Percentiles rank a stretch among this genome's conserved stretches.
Evolutionary conservation across 2,888 invertebrate genomes (phyloP).

Genomic region (Heliconius ethilla): DNA sequence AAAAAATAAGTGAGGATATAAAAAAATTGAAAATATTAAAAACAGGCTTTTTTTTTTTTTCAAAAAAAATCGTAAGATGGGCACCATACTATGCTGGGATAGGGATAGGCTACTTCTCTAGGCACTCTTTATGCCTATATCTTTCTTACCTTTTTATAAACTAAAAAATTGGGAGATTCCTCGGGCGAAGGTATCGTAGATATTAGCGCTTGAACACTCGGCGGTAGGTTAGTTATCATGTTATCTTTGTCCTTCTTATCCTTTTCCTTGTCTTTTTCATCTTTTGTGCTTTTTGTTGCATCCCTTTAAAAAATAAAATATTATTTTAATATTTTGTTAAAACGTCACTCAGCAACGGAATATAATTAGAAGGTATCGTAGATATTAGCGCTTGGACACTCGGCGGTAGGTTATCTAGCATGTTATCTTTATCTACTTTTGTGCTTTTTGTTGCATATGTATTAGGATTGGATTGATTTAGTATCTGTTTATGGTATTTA

Average conservation of each 20-base stretch:
- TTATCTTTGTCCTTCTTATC: slow-evolving; percentile 63
- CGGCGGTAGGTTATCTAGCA: too few relatives aligned
- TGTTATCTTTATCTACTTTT: too few relatives aligned
- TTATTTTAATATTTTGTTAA: background rate
- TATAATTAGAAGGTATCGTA: too few relatives aligned
- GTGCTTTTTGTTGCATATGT: too few relatives aligned
- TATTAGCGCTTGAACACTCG: slow-evolving; percentile 73
- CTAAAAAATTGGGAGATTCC: slow-evolving; percentile 93
- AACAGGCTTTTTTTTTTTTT: too few relatives aligned
- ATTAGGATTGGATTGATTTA: too few relatives aligned
- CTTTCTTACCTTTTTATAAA: slow-evolving; percentile 89
- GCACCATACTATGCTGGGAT: too few relatives aligned
- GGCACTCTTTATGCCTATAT: background rate
- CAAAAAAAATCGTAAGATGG: too few relatives aligned
- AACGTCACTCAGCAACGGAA: background rate
- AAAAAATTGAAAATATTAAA: too few relatives aligned
- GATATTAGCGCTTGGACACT: too few relatives aligned
- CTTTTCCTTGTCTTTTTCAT: slow-evolving; percentile 67
- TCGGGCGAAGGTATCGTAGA: slow-evolving; percentile 83
- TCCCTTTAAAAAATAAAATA: slow-evolving; percentile 54
- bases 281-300: slow-evolving; percentile 72
- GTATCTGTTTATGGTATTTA: too few relatives aligned
- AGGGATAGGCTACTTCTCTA: too few relatives aligned
- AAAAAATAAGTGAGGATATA: background rate
- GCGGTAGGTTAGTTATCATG: slow-evolving; percentile 58